These are phyloP conservation scores for Chaitophorus viminalis DNA, from an alignment of 2,888 invertebrate species.

Conservation along the genomic window DNA sequence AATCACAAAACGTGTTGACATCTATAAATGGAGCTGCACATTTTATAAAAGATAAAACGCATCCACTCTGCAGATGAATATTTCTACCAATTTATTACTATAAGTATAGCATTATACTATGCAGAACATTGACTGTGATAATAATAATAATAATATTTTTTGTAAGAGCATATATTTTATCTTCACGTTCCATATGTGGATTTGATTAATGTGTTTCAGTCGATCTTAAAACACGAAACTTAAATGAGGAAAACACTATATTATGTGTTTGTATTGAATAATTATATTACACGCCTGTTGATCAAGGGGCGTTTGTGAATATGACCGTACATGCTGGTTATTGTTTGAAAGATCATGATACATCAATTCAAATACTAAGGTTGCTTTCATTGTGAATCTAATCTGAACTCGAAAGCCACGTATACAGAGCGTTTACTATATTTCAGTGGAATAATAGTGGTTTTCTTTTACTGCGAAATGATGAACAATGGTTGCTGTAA, in stretches of 20 bases:
- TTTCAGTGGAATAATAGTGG: not conserved
- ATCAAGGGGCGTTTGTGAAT: not conserved
- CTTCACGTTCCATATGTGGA: too few relatives aligned
- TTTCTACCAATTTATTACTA: too few relatives aligned
- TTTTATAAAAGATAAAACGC: too few relatives aligned
- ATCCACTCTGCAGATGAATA: too few relatives aligned
- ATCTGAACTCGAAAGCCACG: not conserved
- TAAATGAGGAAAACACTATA: not conserved
- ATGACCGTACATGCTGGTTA: not conserved
- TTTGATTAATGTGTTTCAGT: too few relatives aligned
- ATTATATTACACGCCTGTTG: not conserved
- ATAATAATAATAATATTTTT: too few relatives aligned
- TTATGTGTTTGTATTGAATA: not conserved
- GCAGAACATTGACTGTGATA: too few relatives aligned
- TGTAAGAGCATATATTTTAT: too few relatives aligned
- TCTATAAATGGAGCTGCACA: too few relatives aligned
- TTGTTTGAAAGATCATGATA: not conserved
- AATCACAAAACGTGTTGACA: too few relatives aligned
- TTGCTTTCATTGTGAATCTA: not conserved
- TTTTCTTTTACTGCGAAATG: not conserved
- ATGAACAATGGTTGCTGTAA: not conserved
- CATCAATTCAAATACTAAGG: not conserved
- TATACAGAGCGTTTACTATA: not conserved
- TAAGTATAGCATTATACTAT: too few relatives aligned
- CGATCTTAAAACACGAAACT: too few relatives aligned